A percentile compares a stretch with the other conserved stretches of the same genome.
Conservation (phyloP, 2,888 invertebrate genomes). For the Sesamia inferens region DNA sequence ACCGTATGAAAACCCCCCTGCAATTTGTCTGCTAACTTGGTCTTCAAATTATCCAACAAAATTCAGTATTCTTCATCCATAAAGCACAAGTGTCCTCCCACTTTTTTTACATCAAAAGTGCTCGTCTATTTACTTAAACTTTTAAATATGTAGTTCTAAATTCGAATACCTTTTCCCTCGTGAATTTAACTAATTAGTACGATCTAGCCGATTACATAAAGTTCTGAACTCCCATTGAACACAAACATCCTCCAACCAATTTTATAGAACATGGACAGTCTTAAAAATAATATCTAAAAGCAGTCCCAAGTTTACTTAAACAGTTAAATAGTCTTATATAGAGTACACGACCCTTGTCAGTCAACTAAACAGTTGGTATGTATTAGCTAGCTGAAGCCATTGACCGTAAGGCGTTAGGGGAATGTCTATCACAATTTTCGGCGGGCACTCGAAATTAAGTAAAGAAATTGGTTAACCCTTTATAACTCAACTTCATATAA, state of each 20-base stretch:
- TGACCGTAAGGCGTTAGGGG: conserved; percentile 71
- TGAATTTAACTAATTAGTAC: conserved; percentile 13
- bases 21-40: too few relatives aligned
- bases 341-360: conserved; percentile 15
- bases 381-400: conserved; percentile 60
- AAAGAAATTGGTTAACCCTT: conserved; percentile 79
- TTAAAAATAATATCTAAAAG: background rate
- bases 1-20: too few relatives aligned
- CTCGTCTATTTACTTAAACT: conserved; percentile 8
- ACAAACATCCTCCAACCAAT: too few relatives aligned
- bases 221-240: too few relatives aligned
- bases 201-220: conserved; percentile 60
- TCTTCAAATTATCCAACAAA: background rate
- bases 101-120: background rate
- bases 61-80: background rate
- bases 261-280: too few relatives aligned
- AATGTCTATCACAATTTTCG: conserved; percentile 74
- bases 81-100: background rate
- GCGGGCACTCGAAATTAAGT: conserved; percentile 70
- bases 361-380: conserved; percentile 15
- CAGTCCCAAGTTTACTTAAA: conserved; percentile 4
- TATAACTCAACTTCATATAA: too few relatives aligned
- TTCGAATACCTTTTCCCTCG: conserved; percentile 22
- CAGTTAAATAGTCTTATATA: background rate
- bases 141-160: conserved; percentile 20